Conservation (phyloP, 1,140 invertebrate genomes). For the Lordiphosa mommai region DNA sequence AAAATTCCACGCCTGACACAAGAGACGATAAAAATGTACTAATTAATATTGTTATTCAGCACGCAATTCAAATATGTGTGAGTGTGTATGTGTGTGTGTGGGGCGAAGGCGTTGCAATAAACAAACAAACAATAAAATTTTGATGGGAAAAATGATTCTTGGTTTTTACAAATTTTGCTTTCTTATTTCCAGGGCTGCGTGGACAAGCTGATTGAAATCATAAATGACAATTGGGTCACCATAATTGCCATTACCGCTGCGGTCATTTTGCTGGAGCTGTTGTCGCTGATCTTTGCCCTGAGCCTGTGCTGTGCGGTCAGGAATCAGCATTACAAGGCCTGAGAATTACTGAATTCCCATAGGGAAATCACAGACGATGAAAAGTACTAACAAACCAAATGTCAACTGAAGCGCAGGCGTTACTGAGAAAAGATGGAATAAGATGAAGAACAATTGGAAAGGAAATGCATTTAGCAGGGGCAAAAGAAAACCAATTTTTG, state of each 20-base stretch:
- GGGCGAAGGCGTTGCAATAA: constrained; percentile 24
- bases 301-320: constrained; percentile 89
- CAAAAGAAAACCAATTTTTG: constrained; percentile 31
- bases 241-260: constrained; percentile 84
- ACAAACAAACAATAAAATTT: constrained; percentile 23
- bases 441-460: constrained; percentile 11
- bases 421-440: constrained; percentile 37
- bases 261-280: constrained; percentile 85
- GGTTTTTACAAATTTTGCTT: constrained; percentile 32
- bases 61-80: constrained; percentile 33
- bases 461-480: no score
- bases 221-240: constrained; percentile 83
- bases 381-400: constrained; percentile 78
- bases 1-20: constrained; percentile 41
- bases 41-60: constrained; percentile 67
- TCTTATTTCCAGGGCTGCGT: constrained; percentile 85
- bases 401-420: constrained; percentile 57
- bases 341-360: constrained; percentile 80
- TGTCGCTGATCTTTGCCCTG: constrained; percentile 89
- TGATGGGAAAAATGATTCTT: constrained; percentile 7
- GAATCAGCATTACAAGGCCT: constrained; percentile 86
- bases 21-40: constrained; percentile 50
- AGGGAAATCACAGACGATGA: constrained; percentile 78
- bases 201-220: constrained; percentile 84
- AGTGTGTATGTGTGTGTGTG: not conserved